phyloP scores from a whole-genome alignment of 2,888 invertebrate genomes.

The Automeris io region DNA sequence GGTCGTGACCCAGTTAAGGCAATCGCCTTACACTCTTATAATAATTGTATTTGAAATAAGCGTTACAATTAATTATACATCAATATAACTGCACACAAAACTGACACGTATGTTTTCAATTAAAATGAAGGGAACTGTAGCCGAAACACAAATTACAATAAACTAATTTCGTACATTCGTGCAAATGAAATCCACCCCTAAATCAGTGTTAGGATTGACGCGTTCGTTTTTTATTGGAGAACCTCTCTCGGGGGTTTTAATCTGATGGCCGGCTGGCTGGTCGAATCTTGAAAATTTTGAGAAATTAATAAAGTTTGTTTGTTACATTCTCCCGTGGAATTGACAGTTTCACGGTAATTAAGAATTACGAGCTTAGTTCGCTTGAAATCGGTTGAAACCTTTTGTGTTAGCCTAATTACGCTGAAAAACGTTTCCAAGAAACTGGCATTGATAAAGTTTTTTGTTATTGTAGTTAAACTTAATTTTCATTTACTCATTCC shows the following conservation, averaged over 20 bases:
- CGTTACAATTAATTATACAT: not conserved
- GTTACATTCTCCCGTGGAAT: conserved; percentile 6
- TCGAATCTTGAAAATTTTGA: conserved; percentile 18
- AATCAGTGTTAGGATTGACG: conserved; percentile 46
- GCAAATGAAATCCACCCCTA: conserved; percentile 40
- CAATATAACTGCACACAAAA: not conserved
- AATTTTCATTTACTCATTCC: no score
- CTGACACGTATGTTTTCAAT: conserved; percentile 16
- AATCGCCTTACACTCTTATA: no score
- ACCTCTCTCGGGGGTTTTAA: conserved; percentile 42
- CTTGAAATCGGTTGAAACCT: not conserved
- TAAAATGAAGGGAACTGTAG: conserved; percentile 21
- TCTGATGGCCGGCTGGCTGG: conserved; percentile 24
- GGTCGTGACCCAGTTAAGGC: no score
- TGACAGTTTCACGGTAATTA: conserved; percentile 9
- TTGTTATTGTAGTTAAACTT: no score
- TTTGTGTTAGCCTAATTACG: not conserved
- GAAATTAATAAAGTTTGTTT: conserved; percentile 11
- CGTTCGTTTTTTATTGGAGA: conserved; percentile 48
- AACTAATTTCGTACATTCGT: conserved; percentile 40
- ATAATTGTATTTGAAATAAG: not conserved
- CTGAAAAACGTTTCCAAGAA: not conserved
- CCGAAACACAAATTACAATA: conserved; percentile 39
- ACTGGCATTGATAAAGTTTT: not conserved
- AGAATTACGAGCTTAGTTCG: conserved; percentile 6